Conservation (phyloP, 1,140 invertebrate genomes). For the Limonius californicus region DNA sequence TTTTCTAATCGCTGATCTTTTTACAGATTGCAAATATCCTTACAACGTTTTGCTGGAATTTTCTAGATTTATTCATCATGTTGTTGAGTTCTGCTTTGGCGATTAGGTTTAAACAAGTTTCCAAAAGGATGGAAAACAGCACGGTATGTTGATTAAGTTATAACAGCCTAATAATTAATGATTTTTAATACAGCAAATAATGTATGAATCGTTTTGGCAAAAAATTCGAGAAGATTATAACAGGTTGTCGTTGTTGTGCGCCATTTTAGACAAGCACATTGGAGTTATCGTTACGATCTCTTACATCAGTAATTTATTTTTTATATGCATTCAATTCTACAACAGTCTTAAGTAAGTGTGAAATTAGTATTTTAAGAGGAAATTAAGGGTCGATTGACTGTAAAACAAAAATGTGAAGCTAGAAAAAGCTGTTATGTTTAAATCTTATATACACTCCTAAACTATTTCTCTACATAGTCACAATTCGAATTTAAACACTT, state of each 20-base stretch:
- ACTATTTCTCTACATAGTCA: too few species aligned
- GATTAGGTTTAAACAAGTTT: conserved; percentile 57
- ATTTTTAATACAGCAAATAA: too few species aligned
- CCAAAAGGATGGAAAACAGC: conserved; percentile 49
- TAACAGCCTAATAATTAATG: not conserved
- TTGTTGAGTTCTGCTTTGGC: conserved; percentile 56
- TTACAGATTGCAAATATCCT: conserved; percentile 54
- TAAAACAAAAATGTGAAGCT: too few species aligned
- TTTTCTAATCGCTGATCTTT: not conserved
- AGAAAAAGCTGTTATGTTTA: too few species aligned
- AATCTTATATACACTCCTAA: too few species aligned
- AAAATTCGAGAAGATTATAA: conserved; percentile 56
- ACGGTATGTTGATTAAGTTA: conserved; percentile 19
- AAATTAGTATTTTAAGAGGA: too few species aligned
- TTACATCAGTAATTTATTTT: conserved; percentile 67
- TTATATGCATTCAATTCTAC: conserved; percentile 69
- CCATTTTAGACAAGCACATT: conserved; percentile 53
- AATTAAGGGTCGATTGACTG: too few species aligned
- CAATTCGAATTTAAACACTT: too few species aligned
- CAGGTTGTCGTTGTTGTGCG: conserved; percentile 53
- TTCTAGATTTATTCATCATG: conserved; percentile 63
- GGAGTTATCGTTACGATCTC: conserved; percentile 60
- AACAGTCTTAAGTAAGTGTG: conserved; percentile 65
- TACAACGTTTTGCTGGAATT: conserved; percentile 66
- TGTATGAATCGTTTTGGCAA: not conserved